Base-by-base conservation (phyloP, 2,797 vertebrate species). In the Channallabes apus region DNA sequence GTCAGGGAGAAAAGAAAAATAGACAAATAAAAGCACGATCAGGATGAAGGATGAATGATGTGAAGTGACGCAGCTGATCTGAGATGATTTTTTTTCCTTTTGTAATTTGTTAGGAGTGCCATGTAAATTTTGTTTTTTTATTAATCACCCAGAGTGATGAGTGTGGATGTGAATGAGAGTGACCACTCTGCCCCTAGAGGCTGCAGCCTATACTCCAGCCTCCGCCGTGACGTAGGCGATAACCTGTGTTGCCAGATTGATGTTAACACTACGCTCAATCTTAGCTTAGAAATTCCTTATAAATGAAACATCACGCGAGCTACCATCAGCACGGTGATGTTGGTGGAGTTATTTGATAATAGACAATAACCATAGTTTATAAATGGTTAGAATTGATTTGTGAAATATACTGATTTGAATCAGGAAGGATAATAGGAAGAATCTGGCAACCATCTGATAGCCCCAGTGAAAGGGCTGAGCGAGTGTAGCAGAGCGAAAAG, bases 211-310 rank as follows among this genome's bases (percentile, higher is more conserved):
- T 87, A 91, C 86, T 86, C 84, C 92, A 90, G 77, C 87, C 84
- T 83, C 85, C 89, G 73, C 79, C 62, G 85, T 91, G 89, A 92
- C 92, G 91, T 90, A 88, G 87, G 20, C 62, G 72, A 72, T n/a
- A n/a, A n/a, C n/a, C 0, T 38, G 61, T 17, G 82, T 67, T 84
- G 82, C 82, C 82, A 84, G 82, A 56, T 76, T 3, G 27, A 0
- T 0, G 0, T 14, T 0, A 12, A 22, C 0, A 20, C 35, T 6
- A 4, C 24, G 0, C 0, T 3, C 5, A 15, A 24, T 3, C 3
- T 8, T 15, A n/a, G 3, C 32, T 18, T 59, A 8, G 2, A 58
- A 20, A 22, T 6, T 3, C 27, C 2, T 5, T 22, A 11, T 12
- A 58, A 56, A 29, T 3, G 17, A 4, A 29, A 2, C 3, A 3